Base-by-base conservation (phyloP, 2,888 invertebrate species). In the Eristalis arbustorum region DNA sequence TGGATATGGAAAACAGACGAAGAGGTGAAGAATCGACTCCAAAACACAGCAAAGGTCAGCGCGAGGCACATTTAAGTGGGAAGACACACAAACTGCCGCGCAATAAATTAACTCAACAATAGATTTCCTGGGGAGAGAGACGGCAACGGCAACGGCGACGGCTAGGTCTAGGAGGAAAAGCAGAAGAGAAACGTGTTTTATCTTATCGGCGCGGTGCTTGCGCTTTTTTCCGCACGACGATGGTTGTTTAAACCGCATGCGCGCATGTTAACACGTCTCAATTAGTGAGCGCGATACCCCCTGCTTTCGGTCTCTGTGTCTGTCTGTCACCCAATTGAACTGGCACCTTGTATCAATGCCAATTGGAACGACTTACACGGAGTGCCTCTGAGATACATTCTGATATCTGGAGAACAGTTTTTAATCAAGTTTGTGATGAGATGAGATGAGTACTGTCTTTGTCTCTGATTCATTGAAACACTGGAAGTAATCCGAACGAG, bases 261-360 rank as follows among this genome's bases (percentile, higher is more conserved):
- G 79, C 71, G 78, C 75, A 78, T 87, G 87, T 78, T 87, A 69
- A 87, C 78, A 87, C 66, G 72, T 79, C 72, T 74, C 87, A 83
- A 83, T 83, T 83, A 75, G 63, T 72, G 49, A 18, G 56, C 18
- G 56, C 40, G 22, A 18, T n/a, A 72, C 23, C 42, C 0, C 31
- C 6, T 57, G 11, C 42, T 37, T 4, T 31, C 31, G 8, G 31
- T 0, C 31, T 31, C 34, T 64, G 18, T 31, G 56, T 64, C 25
- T 13, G n/a, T 61, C 71, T 84, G 80, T 80, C 49, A 49, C 49
- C 49, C 71, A 59, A 80, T 81, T 81, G 76, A 73, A 85, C 73
- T 81, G 76, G 56, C 73, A 68, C 22, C 71, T 28, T 28, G 42
- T 69, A 72, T 73, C 75, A 79, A 42, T 64, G 75, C 64, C 73